phyloP scores from a whole-genome alignment of 2,888 invertebrate species.

The Aleiodes leptofemur region DNA sequence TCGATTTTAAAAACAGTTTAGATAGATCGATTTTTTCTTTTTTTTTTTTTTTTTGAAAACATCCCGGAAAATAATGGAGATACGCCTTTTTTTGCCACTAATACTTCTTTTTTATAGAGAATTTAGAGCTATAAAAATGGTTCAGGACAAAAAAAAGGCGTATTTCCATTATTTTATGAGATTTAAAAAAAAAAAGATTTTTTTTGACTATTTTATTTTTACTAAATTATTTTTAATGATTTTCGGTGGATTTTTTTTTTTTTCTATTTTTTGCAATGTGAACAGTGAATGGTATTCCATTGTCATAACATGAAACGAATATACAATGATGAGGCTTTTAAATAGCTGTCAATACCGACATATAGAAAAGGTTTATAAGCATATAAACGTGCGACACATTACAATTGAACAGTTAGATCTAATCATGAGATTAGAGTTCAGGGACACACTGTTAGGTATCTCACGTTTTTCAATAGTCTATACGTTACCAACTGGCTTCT shows the following conservation, averaged over 20 bases:
- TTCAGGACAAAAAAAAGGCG: no score
- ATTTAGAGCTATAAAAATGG: no score
- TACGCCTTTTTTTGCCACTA: no score
- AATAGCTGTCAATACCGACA: constrained; percentile 35
- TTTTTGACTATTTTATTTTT: no score
- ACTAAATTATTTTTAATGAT: not conserved
- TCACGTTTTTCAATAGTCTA: constrained; percentile 51
- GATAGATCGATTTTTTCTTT: no score
- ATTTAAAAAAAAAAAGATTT: no score
- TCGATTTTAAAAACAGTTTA: no score
- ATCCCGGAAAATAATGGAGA: no score
- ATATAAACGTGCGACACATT: constrained; percentile 69
- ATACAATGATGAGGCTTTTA: constrained; percentile 61
- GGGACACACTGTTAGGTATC: constrained; percentile 53
- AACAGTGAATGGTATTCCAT: constrained; percentile 4
- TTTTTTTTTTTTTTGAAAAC: no score
- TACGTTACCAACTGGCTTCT: constrained; percentile 34
- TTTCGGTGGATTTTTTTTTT: constrained; percentile 18
- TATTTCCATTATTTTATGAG: no score
- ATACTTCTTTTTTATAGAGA: no score
- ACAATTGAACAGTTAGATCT: constrained; percentile 62
- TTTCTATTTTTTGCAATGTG: not conserved
- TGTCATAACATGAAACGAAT: constrained; percentile 68
- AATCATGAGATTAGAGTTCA: constrained; percentile 59
- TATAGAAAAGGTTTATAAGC: constrained; percentile 35